Conservation (phyloP, 2,797 vertebrate species). For the Ceryle rudis region DNA sequence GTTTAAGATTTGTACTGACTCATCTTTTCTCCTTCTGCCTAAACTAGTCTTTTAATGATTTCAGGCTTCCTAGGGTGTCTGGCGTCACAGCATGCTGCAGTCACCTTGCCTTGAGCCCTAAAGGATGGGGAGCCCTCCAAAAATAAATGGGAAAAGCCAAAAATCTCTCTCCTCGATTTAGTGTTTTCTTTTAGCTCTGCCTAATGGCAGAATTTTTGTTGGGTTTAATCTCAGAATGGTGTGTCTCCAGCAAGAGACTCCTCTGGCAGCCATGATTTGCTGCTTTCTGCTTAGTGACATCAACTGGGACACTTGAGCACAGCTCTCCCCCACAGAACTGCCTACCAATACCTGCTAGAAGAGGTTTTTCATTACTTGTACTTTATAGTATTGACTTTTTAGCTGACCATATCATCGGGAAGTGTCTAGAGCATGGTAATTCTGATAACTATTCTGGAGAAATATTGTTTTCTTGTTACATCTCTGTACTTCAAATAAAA, state of each 20-base stretch:
- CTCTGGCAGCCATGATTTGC: neutral
- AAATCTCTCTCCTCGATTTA: neutral
- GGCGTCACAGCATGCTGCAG: neutral
- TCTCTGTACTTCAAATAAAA: neutral
- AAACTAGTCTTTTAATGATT: neutral
- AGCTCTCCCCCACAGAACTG: neutral
- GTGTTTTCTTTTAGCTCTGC: neutral
- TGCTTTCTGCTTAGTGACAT: neutral
- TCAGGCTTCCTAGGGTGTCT: slow-evolving; percentile 18
- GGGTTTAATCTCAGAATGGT: neutral
- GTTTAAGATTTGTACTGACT: neutral
- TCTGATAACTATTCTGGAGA: neutral
- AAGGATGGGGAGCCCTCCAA: neutral
- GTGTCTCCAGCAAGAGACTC: neutral
- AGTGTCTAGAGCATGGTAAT: neutral
- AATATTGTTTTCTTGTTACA: neutral
- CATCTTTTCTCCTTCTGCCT: neutral
- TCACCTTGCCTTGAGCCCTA: slow-evolving; percentile 54
- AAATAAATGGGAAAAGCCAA: slow-evolving; percentile 46
- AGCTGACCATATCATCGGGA: neutral
- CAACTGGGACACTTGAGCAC: neutral
- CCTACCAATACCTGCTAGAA: neutral
- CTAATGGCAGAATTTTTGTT: neutral
- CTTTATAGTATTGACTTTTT: neutral
- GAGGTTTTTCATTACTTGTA: neutral